Percentiles rank a stretch among this genome's conserved stretches.
Evolutionary conservation across 2,888 invertebrate genomes (phyloP).

Genomic region (Lasioglossum morio): DNA sequence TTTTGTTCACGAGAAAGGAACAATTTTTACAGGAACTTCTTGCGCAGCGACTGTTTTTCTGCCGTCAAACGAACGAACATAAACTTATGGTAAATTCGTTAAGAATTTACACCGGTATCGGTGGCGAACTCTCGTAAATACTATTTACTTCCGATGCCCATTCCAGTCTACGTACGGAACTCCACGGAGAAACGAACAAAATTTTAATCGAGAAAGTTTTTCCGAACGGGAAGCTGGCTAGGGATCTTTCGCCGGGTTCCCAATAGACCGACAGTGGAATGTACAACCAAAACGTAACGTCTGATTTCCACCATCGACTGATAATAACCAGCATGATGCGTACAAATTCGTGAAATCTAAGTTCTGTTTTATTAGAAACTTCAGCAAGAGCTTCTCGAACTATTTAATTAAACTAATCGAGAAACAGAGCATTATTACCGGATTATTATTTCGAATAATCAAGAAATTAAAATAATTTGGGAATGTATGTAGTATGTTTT

Average conservation of each 20-base stretch:
- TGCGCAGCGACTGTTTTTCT: conserved; percentile 42
- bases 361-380: background rate
- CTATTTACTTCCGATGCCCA: conserved; percentile 46
- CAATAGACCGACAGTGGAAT: conserved; percentile 14
- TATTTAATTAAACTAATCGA: no score
- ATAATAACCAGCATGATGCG: background rate
- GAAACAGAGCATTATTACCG: no score
- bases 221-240: conserved; percentile 47
- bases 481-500: no score
- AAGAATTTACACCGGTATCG: conserved; percentile 69
- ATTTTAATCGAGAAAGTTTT: conserved; percentile 83
- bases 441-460: no score
- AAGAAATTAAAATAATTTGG: no score
- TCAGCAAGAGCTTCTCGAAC: background rate
- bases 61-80: conserved; percentile 19
- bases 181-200: conserved; percentile 72
- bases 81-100: conserved; percentile 72
- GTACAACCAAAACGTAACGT: background rate
- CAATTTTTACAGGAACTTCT: conserved; percentile 32
- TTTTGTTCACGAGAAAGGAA: conserved; percentile 28
- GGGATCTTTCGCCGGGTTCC: conserved; percentile 43
- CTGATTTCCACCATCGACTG: background rate
- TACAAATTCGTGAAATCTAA: background rate
- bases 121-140: conserved; percentile 51
- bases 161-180: conserved; percentile 58